Evolutionary conservation across 2,888 invertebrate genomes (phyloP), one percentile per base, ranked within the genome.

Genomic region (Bombyx huttoni): DNA sequence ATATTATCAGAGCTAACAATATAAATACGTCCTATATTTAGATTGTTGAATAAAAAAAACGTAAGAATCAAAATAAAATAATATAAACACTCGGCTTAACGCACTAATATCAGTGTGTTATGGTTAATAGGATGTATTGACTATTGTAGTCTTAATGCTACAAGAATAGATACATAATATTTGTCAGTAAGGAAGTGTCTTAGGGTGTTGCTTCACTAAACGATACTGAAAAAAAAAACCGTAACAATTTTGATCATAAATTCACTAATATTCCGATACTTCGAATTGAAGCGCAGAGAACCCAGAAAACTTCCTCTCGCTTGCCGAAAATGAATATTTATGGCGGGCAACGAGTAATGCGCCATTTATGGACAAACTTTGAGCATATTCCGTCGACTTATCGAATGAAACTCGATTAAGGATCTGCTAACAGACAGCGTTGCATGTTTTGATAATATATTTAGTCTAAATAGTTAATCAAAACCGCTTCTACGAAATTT

Each of bases 311-410:
- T 85, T 86, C 76, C 71, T 75, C 80, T 74, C 72, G 73, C 75
- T 78, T 78, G 71, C 74, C 73, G 73, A 81, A 84, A 85, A 86
- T 87, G 84, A 87, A 86, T 87, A 87, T 87, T 87, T 86, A 87
- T 85, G 80, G 80, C 79, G 70, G 73, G 74, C 78, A 77, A 71
- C 77, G 75, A 76, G 78, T 82, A 81, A 83, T 78, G 76, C 77
- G 75, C 78, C 84, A 78, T 85, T 85, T 85, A 84, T 85, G 82
- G 79, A 75, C 74, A 76, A 85, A 87, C 82, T 86, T 85, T 66
- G 73, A 78, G 80, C 76, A 77, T 74, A 74, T 79, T 81, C 71
- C 67, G 65, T 65, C 70, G 73, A 80, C 76, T 79, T 82, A 81
- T 79, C 76, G 72, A 74, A 74, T 66, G 66, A 65, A 72, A 75